A percentile compares a stretch with the other conserved stretches of the same genome.
Conservation (phyloP, 2,113 vertebrate species). For the Alosa alosa region DNA sequence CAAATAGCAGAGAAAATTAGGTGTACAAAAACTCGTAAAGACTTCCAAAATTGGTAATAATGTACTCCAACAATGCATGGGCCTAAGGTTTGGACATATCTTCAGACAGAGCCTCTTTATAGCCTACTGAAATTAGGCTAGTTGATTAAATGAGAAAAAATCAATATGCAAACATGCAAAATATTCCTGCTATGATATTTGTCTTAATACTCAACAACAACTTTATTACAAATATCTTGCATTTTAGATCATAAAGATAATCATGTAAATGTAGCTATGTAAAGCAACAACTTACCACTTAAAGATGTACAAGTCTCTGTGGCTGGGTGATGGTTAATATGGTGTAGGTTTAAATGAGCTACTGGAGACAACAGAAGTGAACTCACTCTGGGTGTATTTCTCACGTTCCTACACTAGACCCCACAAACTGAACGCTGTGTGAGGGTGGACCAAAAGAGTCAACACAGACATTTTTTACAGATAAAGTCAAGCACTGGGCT, state of each 20-base stretch:
- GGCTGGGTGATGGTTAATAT: background rate
- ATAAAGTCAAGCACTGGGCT: conserved; percentile 66
- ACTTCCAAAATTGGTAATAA: background rate
- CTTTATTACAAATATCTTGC: background rate
- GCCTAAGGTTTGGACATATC: background rate
- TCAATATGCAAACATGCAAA: background rate
- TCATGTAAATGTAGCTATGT: background rate
- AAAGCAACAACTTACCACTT: background rate
- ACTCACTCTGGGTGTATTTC: conserved; percentile 4
- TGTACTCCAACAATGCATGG: background rate
- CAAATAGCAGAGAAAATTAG: background rate
- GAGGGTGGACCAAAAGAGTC: conserved; percentile 47
- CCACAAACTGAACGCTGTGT: conserved; percentile 33
- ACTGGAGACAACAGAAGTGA: background rate
- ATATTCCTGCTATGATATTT: background rate
- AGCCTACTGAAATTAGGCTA: background rate
- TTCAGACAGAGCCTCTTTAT: background rate
- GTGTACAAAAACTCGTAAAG: background rate
- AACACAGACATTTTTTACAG: conserved; percentile 68
- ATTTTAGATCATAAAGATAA: background rate
- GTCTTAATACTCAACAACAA: background rate
- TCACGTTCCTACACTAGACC: conserved; percentile 40
- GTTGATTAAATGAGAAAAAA: too few relatives aligned
- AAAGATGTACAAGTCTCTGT: background rate
- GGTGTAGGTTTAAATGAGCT: background rate